These are phyloP conservation scores for Sipha maydis DNA, from an alignment of 2,888 invertebrate species.

Conservation along the genomic window DNA sequence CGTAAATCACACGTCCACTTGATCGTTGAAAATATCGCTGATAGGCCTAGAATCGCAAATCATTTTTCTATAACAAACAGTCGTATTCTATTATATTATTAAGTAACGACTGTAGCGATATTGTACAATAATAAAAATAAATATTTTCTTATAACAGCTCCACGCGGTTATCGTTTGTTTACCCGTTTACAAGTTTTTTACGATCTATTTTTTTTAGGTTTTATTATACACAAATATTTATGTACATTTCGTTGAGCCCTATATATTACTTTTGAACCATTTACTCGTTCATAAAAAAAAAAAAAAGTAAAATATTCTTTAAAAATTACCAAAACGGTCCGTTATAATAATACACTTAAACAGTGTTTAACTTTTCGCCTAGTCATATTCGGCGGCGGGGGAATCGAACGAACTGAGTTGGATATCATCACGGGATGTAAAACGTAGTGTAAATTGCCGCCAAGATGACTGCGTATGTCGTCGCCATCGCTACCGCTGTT, in stretches of 20 bases:
- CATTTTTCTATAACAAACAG: too few species aligned
- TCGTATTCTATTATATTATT: too few species aligned
- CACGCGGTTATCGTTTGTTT: not conserved
- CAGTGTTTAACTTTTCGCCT: constrained; percentile 23
- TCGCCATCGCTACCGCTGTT: not conserved
- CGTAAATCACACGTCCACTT: not conserved
- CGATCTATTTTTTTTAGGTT: not conserved
- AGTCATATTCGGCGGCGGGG: constrained; percentile 19
- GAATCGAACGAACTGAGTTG: constrained; percentile 3
- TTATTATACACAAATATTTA: not conserved
- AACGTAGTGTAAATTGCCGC: not conserved
- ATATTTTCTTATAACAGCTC: not conserved
- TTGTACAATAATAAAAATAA: not conserved
- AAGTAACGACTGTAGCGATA: too few species aligned
- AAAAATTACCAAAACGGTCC: constrained; percentile 36
- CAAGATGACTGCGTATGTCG: constrained; percentile 69
- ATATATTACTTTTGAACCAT: not conserved
- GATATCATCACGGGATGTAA: not conserved
- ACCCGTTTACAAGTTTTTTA: not conserved
- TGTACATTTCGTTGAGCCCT: too few species aligned
- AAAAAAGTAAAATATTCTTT: not conserved
- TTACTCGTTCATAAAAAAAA: not conserved
- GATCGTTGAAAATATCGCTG: not conserved
- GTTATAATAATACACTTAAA: not conserved
- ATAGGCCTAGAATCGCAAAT: too few species aligned